Conservation (phyloP, 30 jellyfish, hydroid and myxozoan species). For the Morbakka virulenta region DNA sequence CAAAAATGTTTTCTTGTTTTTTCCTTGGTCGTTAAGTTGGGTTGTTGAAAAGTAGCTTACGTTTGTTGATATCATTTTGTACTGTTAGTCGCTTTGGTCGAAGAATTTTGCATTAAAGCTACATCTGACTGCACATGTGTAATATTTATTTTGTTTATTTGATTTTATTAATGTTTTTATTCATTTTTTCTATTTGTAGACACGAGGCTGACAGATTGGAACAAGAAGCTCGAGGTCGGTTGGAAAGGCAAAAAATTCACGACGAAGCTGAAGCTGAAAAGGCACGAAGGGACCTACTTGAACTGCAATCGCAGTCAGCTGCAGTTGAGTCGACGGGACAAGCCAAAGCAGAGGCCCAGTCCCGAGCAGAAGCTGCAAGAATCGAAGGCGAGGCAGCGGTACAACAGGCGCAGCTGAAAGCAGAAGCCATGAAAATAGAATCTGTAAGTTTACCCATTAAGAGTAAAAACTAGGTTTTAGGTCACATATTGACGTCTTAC, state of each 20-base stretch:
- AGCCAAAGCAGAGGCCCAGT: conserved; percentile 98
- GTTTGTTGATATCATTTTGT: too few species aligned
- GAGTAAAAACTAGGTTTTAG: too few species aligned
- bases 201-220: conserved; percentile 98
- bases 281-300: conserved; percentile 91
- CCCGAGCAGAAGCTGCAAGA: conserved; percentile 97
- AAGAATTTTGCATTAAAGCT: too few species aligned
- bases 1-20: too few species aligned
- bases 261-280: conserved; percentile 98
- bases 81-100: too few species aligned
- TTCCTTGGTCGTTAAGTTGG: too few species aligned
- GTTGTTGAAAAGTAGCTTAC: too few species aligned
- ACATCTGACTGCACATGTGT: too few species aligned
- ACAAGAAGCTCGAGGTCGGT: conserved; percentile 98
- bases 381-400: conserved; percentile 99
- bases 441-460: conserved; percentile 71
- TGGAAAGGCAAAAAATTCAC: conserved; percentile 91
- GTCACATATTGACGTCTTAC: too few species aligned
- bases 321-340: conserved; percentile 99
- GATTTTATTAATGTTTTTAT: neutral
- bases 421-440: conserved; percentile 85
- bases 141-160: too few species aligned
- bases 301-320: conserved; percentile 94
- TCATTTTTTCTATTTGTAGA: conserved; percentile 27
- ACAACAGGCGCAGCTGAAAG: conserved; percentile 91